phyloP scores from a whole-genome alignment of 2,888 invertebrate genomes.

The Entomobrya proxima region DNA sequence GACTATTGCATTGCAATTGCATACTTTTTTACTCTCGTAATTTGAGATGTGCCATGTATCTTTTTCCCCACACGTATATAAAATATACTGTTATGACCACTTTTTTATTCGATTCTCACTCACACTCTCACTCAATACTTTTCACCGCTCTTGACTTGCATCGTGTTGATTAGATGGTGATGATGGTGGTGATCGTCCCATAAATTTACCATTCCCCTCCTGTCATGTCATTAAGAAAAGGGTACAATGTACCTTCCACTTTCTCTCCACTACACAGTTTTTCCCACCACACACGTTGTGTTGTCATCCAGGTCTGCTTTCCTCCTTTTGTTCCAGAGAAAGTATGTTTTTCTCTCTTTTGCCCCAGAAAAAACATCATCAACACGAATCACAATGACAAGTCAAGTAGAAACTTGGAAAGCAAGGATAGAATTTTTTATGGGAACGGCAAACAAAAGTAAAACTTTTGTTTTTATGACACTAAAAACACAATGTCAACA shows the following conservation, averaged over 20 bases:
- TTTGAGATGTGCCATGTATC: no score
- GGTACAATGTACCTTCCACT: neutral
- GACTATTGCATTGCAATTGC: neutral
- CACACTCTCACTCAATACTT: slow-evolving; percentile 21
- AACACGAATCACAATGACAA: slow-evolving; percentile 10
- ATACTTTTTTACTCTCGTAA: neutral
- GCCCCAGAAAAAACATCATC: slow-evolving; percentile 26
- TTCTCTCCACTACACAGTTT: no score
- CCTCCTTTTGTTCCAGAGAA: neutral
- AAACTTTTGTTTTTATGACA: slow-evolving; percentile 39
- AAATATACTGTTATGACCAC: slow-evolving; percentile 17
- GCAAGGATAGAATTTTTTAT: neutral
- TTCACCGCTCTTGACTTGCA: slow-evolving; percentile 21
- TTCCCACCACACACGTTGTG: neutral
- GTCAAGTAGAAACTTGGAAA: slow-evolving; percentile 2
- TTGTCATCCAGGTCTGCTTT: neutral
- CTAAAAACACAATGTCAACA: slow-evolving; percentile 37
- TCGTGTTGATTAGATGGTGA: slow-evolving; percentile 12
- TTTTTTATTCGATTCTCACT: slow-evolving; percentile 31
- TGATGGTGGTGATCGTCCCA: slow-evolving; percentile 27
- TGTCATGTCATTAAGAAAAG: slow-evolving; percentile 17
- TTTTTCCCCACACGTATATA: neutral
- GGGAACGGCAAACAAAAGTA: neutral
- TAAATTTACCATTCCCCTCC: slow-evolving; percentile 5
- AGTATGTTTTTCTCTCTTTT: neutral